A percentile compares a stretch with the other conserved stretches of the same genome.
These are phyloP conservation scores for Psilanteris sp. DNA, from an alignment of 1,140 invertebrate genomes.

Conservation along the genomic window DNA sequence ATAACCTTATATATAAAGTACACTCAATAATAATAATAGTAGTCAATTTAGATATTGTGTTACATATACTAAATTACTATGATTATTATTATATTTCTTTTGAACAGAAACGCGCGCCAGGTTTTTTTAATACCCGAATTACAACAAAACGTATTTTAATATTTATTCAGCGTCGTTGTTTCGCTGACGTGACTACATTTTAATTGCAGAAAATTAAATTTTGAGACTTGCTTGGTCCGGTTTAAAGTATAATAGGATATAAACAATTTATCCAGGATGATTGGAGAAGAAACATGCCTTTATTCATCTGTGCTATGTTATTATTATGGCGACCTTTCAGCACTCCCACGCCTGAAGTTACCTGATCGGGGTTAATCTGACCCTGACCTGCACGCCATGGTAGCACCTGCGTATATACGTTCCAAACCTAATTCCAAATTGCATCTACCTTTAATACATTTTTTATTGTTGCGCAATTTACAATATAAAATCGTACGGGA, in stretches of 20 bases:
- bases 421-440: constrained; percentile 72
- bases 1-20: too few relatives aligned
- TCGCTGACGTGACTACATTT: too few relatives aligned
- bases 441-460: constrained; percentile 65
- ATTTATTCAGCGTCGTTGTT: too few relatives aligned
- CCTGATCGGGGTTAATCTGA: constrained; percentile 79
- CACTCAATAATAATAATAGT: too few relatives aligned
- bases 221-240: too few relatives aligned
- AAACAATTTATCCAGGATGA: constrained; percentile 42
- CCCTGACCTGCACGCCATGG: constrained; percentile 74
- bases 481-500: constrained; percentile 28
- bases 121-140: too few relatives aligned
- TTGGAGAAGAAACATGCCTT: constrained; percentile 23
- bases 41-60: too few relatives aligned
- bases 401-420: constrained; percentile 68
- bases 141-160: too few relatives aligned
- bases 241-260: constrained; percentile 4
- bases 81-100: too few relatives aligned
- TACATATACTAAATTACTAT: too few relatives aligned
- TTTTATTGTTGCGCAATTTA: constrained; percentile 44
- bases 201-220: too few relatives aligned
- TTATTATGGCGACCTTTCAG: constrained; percentile 74
- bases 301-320: constrained; percentile 72
- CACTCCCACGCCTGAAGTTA: constrained; percentile 79
- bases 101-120: too few relatives aligned